Percentiles rank a stretch among this genome's conserved stretches.
These are phyloP conservation scores for Rhea pennata DNA, from an alignment of 2,113 vertebrate genomes.

Conservation along the genomic window DNA sequence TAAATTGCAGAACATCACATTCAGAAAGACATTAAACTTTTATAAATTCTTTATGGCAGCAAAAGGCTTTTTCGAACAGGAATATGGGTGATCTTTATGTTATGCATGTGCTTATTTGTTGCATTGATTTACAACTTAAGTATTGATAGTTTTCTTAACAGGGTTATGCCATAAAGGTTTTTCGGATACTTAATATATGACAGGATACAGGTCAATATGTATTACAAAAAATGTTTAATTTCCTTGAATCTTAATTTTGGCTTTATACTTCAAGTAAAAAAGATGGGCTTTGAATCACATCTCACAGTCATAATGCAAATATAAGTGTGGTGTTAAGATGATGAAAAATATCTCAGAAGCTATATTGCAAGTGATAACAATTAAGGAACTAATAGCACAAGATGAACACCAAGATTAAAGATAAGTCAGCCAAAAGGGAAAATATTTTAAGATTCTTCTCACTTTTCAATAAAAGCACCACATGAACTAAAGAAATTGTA, in stretches of 20 bases:
- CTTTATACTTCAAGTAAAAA: background rate
- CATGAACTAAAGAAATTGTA: background rate
- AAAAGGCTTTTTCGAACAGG: background rate
- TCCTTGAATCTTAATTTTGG: background rate
- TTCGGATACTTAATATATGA: background rate
- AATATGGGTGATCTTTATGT: background rate
- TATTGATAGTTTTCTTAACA: background rate
- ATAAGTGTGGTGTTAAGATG: background rate
- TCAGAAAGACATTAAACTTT: slow-evolving; percentile 18
- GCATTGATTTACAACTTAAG: background rate
- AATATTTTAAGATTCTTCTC: background rate
- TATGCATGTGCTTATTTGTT: background rate
- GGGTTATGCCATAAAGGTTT: background rate
- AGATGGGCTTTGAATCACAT: background rate
- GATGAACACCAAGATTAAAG: background rate
- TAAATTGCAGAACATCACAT: background rate
- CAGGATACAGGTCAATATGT: background rate
- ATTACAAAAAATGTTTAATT: background rate
- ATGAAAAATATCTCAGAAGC: background rate
- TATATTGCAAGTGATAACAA: background rate
- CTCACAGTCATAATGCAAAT: background rate
- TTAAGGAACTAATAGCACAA: background rate
- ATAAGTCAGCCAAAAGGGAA: background rate
- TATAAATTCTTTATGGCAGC: background rate
- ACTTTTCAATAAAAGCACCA: background rate